A percentile compares a stretch with the other conserved stretches of the same genome.
Evolutionary conservation across 2,888 invertebrate genomes (phyloP).

Genomic region (Ischnura elegans): DNA sequence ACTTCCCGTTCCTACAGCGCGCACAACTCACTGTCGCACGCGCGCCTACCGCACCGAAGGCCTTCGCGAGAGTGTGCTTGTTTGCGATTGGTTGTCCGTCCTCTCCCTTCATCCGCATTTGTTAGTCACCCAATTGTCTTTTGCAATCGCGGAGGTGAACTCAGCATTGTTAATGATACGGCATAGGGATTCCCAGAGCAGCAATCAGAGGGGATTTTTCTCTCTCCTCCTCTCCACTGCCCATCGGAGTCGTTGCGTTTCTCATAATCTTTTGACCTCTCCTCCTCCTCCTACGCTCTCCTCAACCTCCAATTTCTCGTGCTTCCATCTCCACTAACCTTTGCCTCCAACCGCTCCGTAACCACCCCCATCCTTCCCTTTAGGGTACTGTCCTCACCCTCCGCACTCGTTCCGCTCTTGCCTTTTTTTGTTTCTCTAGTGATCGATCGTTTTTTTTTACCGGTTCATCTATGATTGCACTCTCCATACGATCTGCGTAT

Average conservation of each 20-base stretch:
- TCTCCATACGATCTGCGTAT: neutral
- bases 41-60: neutral
- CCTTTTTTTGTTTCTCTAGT: neutral
- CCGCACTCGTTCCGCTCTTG: neutral
- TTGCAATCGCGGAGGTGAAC: slow-evolving; percentile 45
- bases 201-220: slow-evolving; percentile 45
- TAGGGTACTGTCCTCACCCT: too few species aligned
- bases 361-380: neutral
- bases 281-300: neutral
- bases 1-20: neutral
- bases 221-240: slow-evolving; percentile 5
- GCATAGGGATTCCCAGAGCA: slow-evolving; percentile 42
- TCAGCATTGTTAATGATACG: slow-evolving; percentile 18
- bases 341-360: neutral
- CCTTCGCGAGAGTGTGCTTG: neutral
- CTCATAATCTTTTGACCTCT: slow-evolving; percentile 64
- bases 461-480: neutral
- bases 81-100: neutral
- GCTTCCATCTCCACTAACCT: slow-evolving; percentile 20
- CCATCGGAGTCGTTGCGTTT: slow-evolving; percentile 51
- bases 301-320: slow-evolving; percentile 9
- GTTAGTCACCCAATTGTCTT: slow-evolving; percentile 35
- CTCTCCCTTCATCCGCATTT: neutral
- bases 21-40: neutral
- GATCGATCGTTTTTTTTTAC: neutral